These are phyloP conservation scores for Antennarius striatus DNA, from an alignment of 2,113 vertebrate species.

Conservation along the genomic window DNA sequence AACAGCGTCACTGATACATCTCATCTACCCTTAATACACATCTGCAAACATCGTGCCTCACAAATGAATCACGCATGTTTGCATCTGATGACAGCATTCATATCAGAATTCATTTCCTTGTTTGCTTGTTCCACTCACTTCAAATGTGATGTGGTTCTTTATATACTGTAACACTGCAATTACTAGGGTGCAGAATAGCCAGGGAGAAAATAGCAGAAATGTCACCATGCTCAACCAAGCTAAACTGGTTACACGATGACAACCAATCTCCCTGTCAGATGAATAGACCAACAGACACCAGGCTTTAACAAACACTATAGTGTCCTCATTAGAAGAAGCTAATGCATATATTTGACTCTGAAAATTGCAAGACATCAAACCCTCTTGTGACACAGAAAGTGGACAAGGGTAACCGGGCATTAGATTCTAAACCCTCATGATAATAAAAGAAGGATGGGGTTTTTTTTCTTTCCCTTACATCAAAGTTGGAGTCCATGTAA, in stretches of 20 bases:
- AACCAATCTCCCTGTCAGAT: slow-evolving; percentile 62
- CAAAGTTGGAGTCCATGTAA: slow-evolving; percentile 17
- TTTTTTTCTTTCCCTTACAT: slow-evolving; percentile 8
- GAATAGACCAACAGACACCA: slow-evolving; percentile 52
- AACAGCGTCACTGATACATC: slow-evolving; percentile 59
- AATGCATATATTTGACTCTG: slow-evolving; percentile 39
- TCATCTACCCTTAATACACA: slow-evolving; percentile 48
- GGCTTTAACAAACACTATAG: slow-evolving; percentile 43
- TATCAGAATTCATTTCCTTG: slow-evolving; percentile 37
- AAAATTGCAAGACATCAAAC: slow-evolving; percentile 64
- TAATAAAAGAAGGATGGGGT: slow-evolving; percentile 20
- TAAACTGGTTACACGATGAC: slow-evolving; percentile 68
- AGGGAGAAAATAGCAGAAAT: slow-evolving; percentile 59
- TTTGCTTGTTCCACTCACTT: slow-evolving; percentile 47
- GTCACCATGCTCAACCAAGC: slow-evolving; percentile 60
- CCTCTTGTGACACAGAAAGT: slow-evolving; percentile 31
- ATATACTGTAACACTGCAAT: slow-evolving; percentile 38
- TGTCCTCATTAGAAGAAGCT: slow-evolving; percentile 56
- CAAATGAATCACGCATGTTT: slow-evolving; percentile 63
- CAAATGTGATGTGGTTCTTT: slow-evolving; percentile 43
- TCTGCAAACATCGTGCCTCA: slow-evolving; percentile 58
- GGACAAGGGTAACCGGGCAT: slow-evolving; percentile 1
- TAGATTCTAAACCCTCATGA: slow-evolving; percentile 43
- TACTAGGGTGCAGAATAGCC: slow-evolving; percentile 51
- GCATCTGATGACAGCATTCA: slow-evolving; percentile 48